Percentiles rank a stretch among this genome's conserved stretches.
Conservation (phyloP, 2,888 invertebrate species). For the Marasmarcha lunaedactyla region DNA sequence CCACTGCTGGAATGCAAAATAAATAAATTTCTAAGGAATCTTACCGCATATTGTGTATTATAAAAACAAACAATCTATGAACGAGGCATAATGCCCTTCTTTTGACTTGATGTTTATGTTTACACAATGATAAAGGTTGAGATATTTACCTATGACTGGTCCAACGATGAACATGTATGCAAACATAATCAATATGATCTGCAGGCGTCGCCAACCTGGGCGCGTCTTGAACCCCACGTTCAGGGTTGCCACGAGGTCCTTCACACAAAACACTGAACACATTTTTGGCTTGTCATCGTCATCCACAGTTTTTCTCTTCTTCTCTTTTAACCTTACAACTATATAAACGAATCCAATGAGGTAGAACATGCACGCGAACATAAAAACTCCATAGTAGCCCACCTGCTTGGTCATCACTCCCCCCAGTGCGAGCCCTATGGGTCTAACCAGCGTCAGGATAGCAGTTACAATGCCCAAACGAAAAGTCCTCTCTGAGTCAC, state of each 20-base stretch:
- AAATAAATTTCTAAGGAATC: no score
- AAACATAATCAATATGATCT: constrained; percentile 52
- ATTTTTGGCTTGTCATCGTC: constrained; percentile 31
- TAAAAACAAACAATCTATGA: no score
- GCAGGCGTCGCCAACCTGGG: constrained; percentile 40
- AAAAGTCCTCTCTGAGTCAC: constrained; percentile 71
- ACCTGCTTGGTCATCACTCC: constrained; percentile 61
- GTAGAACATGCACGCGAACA: constrained; percentile 51
- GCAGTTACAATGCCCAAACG: constrained; percentile 72
- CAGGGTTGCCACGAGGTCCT: constrained; percentile 54
- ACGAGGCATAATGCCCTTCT: no score
- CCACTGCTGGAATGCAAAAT: no score
- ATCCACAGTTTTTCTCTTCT: constrained; percentile 38
- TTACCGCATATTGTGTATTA: no score
- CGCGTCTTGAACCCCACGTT: constrained; percentile 52
- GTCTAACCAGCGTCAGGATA: constrained; percentile 61
- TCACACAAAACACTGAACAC: constrained; percentile 41
- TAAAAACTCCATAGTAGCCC: constrained; percentile 61
- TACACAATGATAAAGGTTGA: neutral
- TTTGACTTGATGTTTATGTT: no score
- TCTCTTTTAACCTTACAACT: constrained; percentile 45
- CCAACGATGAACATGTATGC: constrained; percentile 64
- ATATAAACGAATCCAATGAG: constrained; percentile 55
- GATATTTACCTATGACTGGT: constrained; percentile 57
- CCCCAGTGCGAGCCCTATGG: constrained; percentile 65